These are phyloP conservation scores for Caerostris extrusa DNA, from an alignment of 1,140 invertebrate species.

Conservation along the genomic window DNA sequence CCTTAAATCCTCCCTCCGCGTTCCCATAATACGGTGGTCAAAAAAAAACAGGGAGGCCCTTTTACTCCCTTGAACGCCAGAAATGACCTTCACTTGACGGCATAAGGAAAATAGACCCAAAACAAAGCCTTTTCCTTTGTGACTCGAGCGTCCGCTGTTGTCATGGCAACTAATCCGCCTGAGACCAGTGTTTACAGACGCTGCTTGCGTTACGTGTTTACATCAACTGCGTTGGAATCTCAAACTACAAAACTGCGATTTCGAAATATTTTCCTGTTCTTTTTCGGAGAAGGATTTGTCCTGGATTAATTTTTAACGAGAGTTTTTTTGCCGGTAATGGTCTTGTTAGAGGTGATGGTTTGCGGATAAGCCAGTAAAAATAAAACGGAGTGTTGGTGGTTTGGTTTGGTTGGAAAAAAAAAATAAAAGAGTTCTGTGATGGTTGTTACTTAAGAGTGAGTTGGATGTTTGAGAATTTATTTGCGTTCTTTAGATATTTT, in stretches of 20 bases:
- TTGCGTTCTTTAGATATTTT: too few species aligned
- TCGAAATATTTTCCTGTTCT: not conserved
- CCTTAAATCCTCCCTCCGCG: slow-evolving; percentile 46
- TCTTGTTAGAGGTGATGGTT: slow-evolving; percentile 33
- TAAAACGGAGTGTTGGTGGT: slow-evolving; percentile 10
- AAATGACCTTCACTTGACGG: slow-evolving; percentile 58
- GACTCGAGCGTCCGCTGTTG: slow-evolving; percentile 11
- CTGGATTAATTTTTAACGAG: slow-evolving; percentile 65
- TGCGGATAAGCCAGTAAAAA: slow-evolving; percentile 10
- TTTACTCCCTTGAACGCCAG: slow-evolving; percentile 33
- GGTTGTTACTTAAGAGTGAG: not conserved
- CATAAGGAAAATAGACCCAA: slow-evolving; percentile 35
- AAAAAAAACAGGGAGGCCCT: not conserved
- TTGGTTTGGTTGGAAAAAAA: not conserved
- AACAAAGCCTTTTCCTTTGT: not conserved
- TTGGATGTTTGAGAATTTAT: too few species aligned
- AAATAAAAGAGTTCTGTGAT: not conserved
- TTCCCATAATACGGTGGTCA: slow-evolving; percentile 10
- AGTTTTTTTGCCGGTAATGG: slow-evolving; percentile 36
- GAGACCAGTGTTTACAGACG: slow-evolving; percentile 58
- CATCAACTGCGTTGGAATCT: slow-evolving; percentile 32
- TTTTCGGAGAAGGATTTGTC: not conserved
- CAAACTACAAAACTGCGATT: not conserved
- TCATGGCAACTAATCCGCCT: slow-evolving; percentile 59
- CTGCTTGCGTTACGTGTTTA: slow-evolving; percentile 60